Evolutionary conservation across 2,113 vertebrate genomes (phyloP).

Genomic region (Blennius ocellaris): DNA sequence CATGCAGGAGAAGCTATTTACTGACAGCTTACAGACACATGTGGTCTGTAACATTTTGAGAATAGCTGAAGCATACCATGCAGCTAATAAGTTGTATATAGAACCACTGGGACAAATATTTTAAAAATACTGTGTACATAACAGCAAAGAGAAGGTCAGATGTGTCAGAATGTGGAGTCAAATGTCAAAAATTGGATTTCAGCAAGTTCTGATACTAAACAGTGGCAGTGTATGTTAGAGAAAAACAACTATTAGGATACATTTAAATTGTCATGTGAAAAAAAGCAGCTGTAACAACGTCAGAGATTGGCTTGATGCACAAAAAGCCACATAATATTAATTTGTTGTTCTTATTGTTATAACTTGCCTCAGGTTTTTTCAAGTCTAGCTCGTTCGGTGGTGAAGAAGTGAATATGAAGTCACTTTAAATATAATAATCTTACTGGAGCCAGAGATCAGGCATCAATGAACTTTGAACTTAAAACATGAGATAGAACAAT

Average conservation of each 20-base stretch:
- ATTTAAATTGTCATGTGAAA: too few species aligned
- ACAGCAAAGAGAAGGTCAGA: neutral
- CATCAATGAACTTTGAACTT: too few species aligned
- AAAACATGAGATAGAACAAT: too few species aligned
- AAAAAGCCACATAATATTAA: too few species aligned
- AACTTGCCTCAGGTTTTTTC: too few species aligned
- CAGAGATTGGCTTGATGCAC: too few species aligned
- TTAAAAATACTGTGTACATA: neutral
- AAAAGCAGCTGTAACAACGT: too few species aligned
- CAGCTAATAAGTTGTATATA: neutral
- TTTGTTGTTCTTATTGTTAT: too few species aligned
- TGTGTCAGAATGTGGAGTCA: neutral
- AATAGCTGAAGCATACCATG: neutral
- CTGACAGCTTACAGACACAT: conserved; percentile 17
- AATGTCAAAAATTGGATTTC: neutral
- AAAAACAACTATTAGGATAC: neutral
- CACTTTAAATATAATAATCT: neutral
- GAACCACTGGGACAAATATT: neutral
- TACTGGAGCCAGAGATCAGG: too few species aligned
- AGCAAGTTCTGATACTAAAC: neutral
- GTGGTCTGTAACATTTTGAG: conserved; percentile 4
- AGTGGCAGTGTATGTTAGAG: neutral
- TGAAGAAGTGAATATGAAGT: too few species aligned
- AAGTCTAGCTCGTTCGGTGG: too few species aligned
- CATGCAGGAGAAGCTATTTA: conserved; percentile 20